Conservation (phyloP, 2,888 invertebrate genomes). For the Octonoba sinensis region DNA sequence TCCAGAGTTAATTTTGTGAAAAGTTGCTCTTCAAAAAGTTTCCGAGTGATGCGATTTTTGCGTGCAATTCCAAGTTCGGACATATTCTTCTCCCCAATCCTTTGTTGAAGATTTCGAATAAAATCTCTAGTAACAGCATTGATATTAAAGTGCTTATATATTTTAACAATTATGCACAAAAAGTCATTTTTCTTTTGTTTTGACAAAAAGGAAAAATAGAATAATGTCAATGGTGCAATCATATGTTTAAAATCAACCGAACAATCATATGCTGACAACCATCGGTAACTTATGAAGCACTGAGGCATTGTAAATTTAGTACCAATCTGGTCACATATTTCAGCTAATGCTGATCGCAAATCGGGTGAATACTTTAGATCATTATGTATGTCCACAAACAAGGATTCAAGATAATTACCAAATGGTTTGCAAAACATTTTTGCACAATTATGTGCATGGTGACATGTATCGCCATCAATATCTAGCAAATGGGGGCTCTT, state of each 20-base stretch:
- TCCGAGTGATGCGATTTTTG: neutral
- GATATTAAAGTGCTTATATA: neutral
- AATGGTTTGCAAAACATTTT: conserved; percentile 1
- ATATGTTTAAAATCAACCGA: neutral
- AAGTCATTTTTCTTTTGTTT: neutral
- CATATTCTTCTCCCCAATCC: conserved; percentile 4
- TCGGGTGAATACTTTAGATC: conserved; percentile 2
- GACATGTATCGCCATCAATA: too few relatives aligned
- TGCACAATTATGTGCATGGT: neutral
- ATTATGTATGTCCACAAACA: neutral
- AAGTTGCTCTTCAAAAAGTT: conserved; percentile 7
- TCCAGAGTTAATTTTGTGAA: neutral
- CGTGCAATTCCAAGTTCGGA: neutral
- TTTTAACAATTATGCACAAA: conserved; percentile 15
- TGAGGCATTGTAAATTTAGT: conserved; percentile 1
- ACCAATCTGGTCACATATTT: neutral
- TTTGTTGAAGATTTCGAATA: neutral
- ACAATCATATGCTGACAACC: neutral
- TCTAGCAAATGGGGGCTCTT: too few relatives aligned
- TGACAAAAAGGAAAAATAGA: conserved; percentile 20
- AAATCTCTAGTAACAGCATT: conserved; percentile 2
- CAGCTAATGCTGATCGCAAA: neutral
- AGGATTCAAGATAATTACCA: neutral
- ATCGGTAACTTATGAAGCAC: neutral
- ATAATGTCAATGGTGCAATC: neutral